Base-by-base conservation (phyloP, 30 jellyfish, hydroid and myxozoan species). In the Chrysaora quinquecirrha region DNA sequence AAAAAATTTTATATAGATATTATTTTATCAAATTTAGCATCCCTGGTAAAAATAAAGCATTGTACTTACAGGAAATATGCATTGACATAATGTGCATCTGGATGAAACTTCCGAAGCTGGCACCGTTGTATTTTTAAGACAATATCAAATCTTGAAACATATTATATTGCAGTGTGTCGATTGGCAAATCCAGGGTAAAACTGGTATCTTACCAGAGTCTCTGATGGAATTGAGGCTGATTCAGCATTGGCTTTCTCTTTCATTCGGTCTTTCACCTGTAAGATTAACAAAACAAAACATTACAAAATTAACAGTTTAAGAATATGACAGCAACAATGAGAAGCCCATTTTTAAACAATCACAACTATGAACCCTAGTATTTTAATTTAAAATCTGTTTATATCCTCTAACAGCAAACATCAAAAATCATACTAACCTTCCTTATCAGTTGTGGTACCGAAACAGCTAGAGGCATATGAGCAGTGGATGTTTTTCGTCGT, bases 21-120 rank as follows among this genome's bases (percentile, higher is more conserved):
- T 43, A 43, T 6, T 43, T 43, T 9, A n/a, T n/a, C n/a, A 16
- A 43, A 43, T 43, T 9, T 16, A 43, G 16, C 58, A 16, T 16
- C 9, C 58, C 58, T 43, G 9, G 58, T 9, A 6, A 43, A 43
- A 43, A 43, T 43, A 16, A 6, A 6, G 32, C 32, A 4, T 20
- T 6, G 32, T 19, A 71, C 84, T 71, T 71, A 71, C 84, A 0
- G 32, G 34, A 71, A 71, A 31, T 71, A 71, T 4, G 81, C 0
- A 31, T 71, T 71, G 43, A 71, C 84, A n/a, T n/a, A n/a, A n/a
- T n/a, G n/a, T n/a, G n/a, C n/a, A 71, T 71, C 84, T 30, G 31
- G 78, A 0, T 71, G 84, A 24, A 31, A 71, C 48, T 71, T 71
- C 0, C 76, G 29, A 19, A 71, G 7, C 25, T 35, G 84, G 23